Conservation (phyloP, 2,888 invertebrate species). For the Ormyrus labotus region DNA sequence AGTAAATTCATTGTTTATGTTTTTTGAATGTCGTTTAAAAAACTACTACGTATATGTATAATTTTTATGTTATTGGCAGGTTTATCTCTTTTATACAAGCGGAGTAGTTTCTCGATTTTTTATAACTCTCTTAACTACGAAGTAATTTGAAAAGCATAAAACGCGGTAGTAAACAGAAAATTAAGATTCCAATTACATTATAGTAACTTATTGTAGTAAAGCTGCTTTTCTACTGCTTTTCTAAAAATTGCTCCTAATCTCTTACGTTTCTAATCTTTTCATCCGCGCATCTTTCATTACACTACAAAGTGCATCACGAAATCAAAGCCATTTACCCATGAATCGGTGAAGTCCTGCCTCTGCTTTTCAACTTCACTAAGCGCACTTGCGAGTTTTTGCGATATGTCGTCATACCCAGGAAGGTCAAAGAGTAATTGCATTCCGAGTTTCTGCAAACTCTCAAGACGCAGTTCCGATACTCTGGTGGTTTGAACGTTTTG, state of each 20-base stretch:
- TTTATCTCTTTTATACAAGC: too few relatives aligned
- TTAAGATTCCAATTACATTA: not conserved
- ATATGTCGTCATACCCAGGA: slow-evolving; percentile 67
- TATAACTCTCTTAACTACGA: not conserved
- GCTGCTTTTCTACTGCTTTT: too few relatives aligned
- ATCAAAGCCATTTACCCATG: slow-evolving; percentile 66
- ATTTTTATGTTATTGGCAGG: too few relatives aligned
- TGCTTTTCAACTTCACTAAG: slow-evolving; percentile 66
- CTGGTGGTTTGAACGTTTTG: slow-evolving; percentile 70
- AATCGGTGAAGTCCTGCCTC: slow-evolving; percentile 68
- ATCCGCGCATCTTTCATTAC: too few relatives aligned
- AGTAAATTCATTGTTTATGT: too few relatives aligned
- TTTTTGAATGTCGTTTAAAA: too few relatives aligned
- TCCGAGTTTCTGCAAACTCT: slow-evolving; percentile 68
- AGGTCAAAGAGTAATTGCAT: slow-evolving; percentile 69
- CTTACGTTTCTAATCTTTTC: too few relatives aligned
- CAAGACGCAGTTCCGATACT: slow-evolving; percentile 68
- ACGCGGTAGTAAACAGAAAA: too few relatives aligned
- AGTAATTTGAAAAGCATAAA: too few relatives aligned
- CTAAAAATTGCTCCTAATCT: too few relatives aligned
- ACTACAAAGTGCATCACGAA: not conserved
- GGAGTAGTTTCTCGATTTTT: too few relatives aligned
- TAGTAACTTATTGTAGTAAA: not conserved
- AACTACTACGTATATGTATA: too few relatives aligned
- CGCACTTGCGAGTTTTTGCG: slow-evolving; percentile 63